phyloP scores from a whole-genome alignment of 2,888 invertebrate genomes.

The Andrena minutula region DNA sequence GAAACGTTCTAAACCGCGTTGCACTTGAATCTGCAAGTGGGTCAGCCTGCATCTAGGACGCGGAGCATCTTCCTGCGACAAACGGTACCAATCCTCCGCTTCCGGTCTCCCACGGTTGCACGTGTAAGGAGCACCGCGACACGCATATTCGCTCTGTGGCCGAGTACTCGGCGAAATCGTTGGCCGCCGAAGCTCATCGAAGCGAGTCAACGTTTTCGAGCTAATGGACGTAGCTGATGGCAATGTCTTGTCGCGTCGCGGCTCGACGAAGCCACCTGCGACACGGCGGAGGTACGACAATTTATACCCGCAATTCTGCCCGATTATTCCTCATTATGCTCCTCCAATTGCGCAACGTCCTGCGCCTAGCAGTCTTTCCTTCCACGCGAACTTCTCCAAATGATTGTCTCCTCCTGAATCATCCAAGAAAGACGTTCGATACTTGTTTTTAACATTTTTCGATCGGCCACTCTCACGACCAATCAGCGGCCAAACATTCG shows the following conservation, averaged over 20 bases:
- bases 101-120: conserved; percentile 71
- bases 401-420: not conserved
- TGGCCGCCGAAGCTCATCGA: conserved; percentile 64
- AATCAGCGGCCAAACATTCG: not conserved
- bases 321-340: conserved; percentile 26
- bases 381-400: no score
- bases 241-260: conserved; percentile 84
- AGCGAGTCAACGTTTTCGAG: conserved; percentile 69
- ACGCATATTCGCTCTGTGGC: conserved; percentile 51
- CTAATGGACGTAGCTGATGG: conserved; percentile 83
- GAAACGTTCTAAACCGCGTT: conserved; percentile 2
- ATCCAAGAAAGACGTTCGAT: no score
- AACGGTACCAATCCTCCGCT: conserved; percentile 50
- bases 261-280: conserved; percentile 83
- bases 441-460: no score
- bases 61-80: conserved; percentile 45
- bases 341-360: conserved; percentile 20
- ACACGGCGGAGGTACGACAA: conserved; percentile 56
- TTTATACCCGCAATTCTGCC: conserved; percentile 71
- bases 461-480: not conserved
- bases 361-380: not conserved
- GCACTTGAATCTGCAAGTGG: conserved; percentile 29
- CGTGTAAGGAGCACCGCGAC: conserved; percentile 59
- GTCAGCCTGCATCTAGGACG: conserved; percentile 40
- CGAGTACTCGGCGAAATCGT: conserved; percentile 59